These are phyloP conservation scores for Melopsittacus undulatus DNA, from an alignment of 2,797 vertebrate species.

Conservation along the genomic window DNA sequence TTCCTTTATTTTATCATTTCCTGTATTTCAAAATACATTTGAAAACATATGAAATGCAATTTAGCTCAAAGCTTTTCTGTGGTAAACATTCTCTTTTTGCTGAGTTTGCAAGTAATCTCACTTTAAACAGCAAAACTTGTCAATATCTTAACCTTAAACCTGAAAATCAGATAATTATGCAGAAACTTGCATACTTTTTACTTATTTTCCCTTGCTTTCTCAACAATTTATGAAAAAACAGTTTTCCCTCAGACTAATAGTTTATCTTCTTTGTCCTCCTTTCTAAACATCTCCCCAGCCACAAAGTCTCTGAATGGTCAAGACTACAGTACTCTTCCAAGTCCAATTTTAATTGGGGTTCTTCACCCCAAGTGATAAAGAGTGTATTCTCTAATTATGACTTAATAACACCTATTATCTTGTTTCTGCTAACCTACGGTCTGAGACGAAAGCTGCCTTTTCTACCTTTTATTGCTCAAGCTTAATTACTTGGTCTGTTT, in stretches of 20 bases:
- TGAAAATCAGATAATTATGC: neutral
- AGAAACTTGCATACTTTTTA: neutral
- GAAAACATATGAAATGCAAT: neutral
- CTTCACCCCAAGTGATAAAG: neutral
- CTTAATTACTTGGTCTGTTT: neutral
- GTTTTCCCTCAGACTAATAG: neutral
- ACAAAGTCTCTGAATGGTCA: neutral
- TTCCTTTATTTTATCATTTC: neutral
- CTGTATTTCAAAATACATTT: neutral
- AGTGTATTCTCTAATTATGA: neutral
- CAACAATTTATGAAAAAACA: neutral
- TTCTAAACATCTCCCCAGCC: neutral
- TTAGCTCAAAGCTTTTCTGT: neutral
- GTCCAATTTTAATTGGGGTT: fast-evolving
- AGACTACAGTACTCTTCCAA: neutral
- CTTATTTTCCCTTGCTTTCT: neutral
- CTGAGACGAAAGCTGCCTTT: neutral
- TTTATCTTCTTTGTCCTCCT: neutral
- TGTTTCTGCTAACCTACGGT: neutral
- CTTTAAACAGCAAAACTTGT: neutral
- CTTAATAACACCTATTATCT: neutral
- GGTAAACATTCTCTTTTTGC: neutral
- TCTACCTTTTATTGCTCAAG: neutral
- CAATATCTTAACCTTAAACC: neutral
- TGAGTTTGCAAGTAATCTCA: neutral